Percentiles rank a stretch among this genome's conserved stretches.
Evolutionary conservation across 2,797 vertebrate genomes (phyloP).

Genomic region (Intellagama lesueurii): DNA sequence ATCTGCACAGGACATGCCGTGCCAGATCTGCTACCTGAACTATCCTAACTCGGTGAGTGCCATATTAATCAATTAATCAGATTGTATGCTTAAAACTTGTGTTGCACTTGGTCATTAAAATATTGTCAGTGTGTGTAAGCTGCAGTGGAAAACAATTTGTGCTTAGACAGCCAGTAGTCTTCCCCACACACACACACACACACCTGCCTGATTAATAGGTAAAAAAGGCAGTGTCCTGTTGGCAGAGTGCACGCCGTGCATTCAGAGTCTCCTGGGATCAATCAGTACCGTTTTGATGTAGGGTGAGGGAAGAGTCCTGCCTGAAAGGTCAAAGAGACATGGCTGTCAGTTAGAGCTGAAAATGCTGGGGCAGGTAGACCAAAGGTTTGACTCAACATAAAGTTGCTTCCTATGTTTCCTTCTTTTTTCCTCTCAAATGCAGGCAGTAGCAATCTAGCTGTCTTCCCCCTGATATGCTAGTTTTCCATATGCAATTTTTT

Average conservation of each 20-base stretch:
- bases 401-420: too few species aligned
- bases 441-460: neutral
- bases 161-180: neutral
- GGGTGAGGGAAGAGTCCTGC: too few species aligned
- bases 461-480: neutral
- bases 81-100: neutral
- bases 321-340: too few species aligned
- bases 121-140: neutral
- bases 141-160: neutral
- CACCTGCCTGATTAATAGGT: too few species aligned
- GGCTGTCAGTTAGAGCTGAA: too few species aligned
- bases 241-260: too few species aligned
- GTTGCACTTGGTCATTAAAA: neutral
- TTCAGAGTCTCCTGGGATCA: too few species aligned
- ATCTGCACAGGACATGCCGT: conserved; percentile 98
- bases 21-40: conserved; percentile 99
- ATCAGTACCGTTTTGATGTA: too few species aligned
- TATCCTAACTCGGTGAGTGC: conserved; percentile 97
- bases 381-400: too few species aligned
- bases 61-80: conserved; percentile 23
- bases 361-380: too few species aligned
- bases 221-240: neutral
- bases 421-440: neutral
- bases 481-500: neutral
- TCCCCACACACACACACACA: too few species aligned